A percentile compares a stretch with the other conserved stretches of the same genome.
Evolutionary conservation across 1,140 invertebrate species (phyloP).

Genomic region (Lasioglossum baleicum): DNA sequence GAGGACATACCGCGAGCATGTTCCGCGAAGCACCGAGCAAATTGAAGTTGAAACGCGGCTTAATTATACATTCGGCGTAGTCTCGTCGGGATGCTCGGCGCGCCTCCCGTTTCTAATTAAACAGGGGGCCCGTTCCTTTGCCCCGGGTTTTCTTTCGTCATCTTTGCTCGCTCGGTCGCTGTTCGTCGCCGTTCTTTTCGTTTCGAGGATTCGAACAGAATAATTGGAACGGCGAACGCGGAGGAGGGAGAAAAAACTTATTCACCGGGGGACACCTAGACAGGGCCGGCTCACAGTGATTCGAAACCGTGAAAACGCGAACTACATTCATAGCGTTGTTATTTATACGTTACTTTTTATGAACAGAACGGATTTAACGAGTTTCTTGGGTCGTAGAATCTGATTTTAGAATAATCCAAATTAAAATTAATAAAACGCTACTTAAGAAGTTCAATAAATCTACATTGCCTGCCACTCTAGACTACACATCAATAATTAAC

Average conservation of each 20-base stretch:
- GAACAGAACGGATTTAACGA: too few species aligned
- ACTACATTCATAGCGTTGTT: too few species aligned
- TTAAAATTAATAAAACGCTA: too few species aligned
- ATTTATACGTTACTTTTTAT: too few species aligned
- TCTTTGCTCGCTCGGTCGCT: background rate
- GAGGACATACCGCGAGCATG: background rate
- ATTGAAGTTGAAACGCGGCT: background rate
- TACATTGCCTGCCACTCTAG: too few species aligned
- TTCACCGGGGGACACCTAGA: background rate
- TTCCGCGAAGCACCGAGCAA: background rate
- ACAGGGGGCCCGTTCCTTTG: background rate
- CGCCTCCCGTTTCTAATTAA: conserved; percentile 1
- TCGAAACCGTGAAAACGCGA: too few species aligned
- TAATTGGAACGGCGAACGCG: background rate
- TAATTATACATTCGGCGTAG: conserved; percentile 4
- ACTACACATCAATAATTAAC: too few species aligned
- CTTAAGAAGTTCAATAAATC: too few species aligned
- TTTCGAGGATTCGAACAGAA: background rate
- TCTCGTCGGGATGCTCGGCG: background rate
- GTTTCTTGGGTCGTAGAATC: too few species aligned
- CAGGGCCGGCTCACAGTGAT: too few species aligned
- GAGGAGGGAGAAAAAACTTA: background rate
- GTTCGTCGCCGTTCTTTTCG: background rate
- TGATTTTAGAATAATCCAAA: too few species aligned
- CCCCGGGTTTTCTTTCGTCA: background rate